These are phyloP conservation scores for Empidonax traillii DNA, from an alignment of 2,113 vertebrate species.

Conservation along the genomic window DNA sequence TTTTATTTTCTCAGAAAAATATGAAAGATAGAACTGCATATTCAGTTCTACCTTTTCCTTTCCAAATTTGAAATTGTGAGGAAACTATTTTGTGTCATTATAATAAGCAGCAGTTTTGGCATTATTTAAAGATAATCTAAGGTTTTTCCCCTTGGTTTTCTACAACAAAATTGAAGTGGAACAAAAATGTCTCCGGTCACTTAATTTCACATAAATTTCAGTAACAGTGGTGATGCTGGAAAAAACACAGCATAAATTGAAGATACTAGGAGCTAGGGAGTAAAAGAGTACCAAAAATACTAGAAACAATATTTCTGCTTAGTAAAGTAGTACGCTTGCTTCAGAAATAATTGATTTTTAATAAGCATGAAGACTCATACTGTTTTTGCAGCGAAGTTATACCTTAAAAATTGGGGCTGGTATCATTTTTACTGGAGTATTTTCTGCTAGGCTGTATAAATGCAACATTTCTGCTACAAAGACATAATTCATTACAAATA, in stretches of 20 bases:
- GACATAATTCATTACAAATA: not conserved
- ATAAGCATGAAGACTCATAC: not conserved
- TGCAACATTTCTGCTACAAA: not conserved
- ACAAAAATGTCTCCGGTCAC: not conserved
- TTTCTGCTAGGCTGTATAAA: not conserved
- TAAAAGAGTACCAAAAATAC: not conserved
- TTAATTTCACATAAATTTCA: not conserved
- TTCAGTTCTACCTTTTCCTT: not conserved
- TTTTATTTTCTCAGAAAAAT: slow-evolving; percentile 5
- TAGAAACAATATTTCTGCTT: not conserved
- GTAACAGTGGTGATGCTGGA: not conserved
- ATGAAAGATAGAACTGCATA: not conserved
- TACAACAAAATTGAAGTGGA: not conserved
- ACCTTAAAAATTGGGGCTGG: not conserved
- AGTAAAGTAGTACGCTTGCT: not conserved
- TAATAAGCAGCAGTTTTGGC: not conserved
- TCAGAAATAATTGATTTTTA: not conserved
- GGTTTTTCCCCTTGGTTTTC: not conserved
- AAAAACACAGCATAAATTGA: not conserved
- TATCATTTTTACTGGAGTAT: not conserved
- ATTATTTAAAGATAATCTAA: not conserved
- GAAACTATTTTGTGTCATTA: not conserved
- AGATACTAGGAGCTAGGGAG: not conserved
- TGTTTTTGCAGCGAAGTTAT: not conserved
- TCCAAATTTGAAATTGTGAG: not conserved